Evolutionary conservation across 37 sponge, comb jelly and placozoan species (phyloP), one percentile per base, ranked within the genome.

Genomic region (Ianthella basta): DNA sequence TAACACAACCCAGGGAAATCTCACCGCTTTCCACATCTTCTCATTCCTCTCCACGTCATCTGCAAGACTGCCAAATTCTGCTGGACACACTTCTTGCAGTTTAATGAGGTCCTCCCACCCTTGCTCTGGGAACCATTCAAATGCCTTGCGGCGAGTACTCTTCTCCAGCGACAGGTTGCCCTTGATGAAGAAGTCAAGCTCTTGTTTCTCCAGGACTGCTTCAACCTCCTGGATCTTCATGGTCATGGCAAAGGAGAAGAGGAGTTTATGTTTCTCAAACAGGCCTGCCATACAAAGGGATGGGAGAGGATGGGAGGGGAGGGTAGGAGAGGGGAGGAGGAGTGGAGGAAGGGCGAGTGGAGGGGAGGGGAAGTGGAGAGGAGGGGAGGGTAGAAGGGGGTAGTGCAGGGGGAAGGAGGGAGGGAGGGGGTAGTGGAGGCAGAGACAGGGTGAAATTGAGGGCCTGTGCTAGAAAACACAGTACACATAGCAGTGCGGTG

Each of bases 201-300:
- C 97, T 12, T 99, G 97, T 18, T 84, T 87, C 56, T 91, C 89
- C 33, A 99, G 86, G 15, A 40, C 38, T 15, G 66, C 41, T 59
- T 92, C 94, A 35, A 95, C 95, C 63, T 99, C 95, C 57, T 94
- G 93, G n/a, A 98, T 96, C 89, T 97, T 99, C 60, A 95, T 93
- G 4, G 99, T 93, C 99, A 99, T 97, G 68, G 94, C 89, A 79
- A 99, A 99, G 29, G 99, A 99, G 91, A 99, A 99, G 34, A 99
- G 89, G 30, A 99, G 85, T 84, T 99, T 99, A 91, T 99, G 97
- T n/a, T 66, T 79, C 80, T 99, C 99, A 84, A 99, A 99, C 83
- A 99, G 75, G 80, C 99, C 97, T 94, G 82, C 15, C 37, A 55
- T 59, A 41, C 20, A 1, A 34, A 72, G 33, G 56, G 24, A 72